Conservation (phyloP, 1,140 invertebrate species). For the Zaprionus inermis region DNA sequence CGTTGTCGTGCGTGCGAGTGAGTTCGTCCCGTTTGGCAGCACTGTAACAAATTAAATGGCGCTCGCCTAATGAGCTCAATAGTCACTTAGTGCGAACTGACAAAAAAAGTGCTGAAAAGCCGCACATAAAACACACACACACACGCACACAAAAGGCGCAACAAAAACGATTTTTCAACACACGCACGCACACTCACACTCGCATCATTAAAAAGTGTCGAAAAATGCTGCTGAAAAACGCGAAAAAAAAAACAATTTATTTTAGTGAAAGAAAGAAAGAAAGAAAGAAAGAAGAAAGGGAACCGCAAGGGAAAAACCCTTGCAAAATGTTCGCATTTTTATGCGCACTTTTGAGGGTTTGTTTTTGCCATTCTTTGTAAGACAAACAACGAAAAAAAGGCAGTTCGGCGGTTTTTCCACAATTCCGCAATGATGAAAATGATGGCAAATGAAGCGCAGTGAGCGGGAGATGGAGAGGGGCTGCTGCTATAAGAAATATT, state of each 20-base stretch:
- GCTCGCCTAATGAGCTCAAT: conserved; percentile 70
- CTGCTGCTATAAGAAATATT: conserved; percentile 37
- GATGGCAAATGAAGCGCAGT: conserved; percentile 69
- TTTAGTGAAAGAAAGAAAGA: conserved; percentile 11
- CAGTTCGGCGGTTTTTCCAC: conserved; percentile 55
- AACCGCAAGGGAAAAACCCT: conserved; percentile 57
- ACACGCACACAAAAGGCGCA: conserved; percentile 61
- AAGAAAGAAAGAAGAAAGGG: conserved; percentile 11
- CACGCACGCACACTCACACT: not conserved
- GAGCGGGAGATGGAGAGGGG: not conserved
- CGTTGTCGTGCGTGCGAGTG: conserved; percentile 23
- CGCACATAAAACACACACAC: conserved; percentile 50
- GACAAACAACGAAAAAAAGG: conserved; percentile 70
- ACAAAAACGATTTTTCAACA: conserved; percentile 73
- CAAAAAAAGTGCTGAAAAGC: conserved; percentile 67
- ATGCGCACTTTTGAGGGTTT: conserved; percentile 58
- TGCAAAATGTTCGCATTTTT: conserved; percentile 52
- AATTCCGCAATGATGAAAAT: conserved; percentile 49
- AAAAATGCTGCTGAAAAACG: conserved; percentile 39
- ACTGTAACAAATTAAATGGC: conserved; percentile 76
- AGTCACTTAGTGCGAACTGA: conserved; percentile 21
- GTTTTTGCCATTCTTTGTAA: conserved; percentile 74
- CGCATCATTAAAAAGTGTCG: conserved; percentile 47
- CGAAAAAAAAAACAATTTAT: conserved; percentile 47
- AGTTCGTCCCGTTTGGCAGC: conserved; percentile 3